Base-by-base conservation (phyloP, 1,140 invertebrate species). In the Drosophila bocqueti region DNA sequence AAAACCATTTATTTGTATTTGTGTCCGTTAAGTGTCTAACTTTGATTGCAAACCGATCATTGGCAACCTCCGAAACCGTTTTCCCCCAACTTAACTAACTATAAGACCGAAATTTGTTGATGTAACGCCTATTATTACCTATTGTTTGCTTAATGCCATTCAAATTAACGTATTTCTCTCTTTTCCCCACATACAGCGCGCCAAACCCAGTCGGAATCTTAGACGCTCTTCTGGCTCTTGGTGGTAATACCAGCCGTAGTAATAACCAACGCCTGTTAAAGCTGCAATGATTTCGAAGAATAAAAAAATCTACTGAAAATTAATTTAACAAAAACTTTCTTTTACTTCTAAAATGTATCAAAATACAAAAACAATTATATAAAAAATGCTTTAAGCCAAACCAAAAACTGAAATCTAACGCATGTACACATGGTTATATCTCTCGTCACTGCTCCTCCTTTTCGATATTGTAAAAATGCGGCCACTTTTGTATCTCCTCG, bases 401-500 rank as follows among this genome's bases (percentile, higher is more conserved):
- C 26, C 47, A 6, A n/a, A 36, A 13, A 54, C 18, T 21, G n/a
- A 21, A 36, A n/a, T 36, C 15, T 21, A 18, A 54, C 3, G 31
- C 50, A 26, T 26, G 10, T 11, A 16, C 3, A 15, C 9, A 2
- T 34, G 21, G 8, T 16, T 2, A 13, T 43, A 16, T 34, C 18
- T 21, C 10, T 45, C 16, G 49, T 55, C 31, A 63, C 36, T 71
- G 62, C 5, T 60, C 52, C 15, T 84, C 89, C 55, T 75, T 67
- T 31, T 91, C 84, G 9, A 85, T 75, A 57, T 91, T 85, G 66
- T 87, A 91, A 60, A 92, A 93, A 71, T 93, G 81, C 18, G 87
- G 83, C 91, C 91, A 90, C 4, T 81, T 92, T 45, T 93, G 83
- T 6, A 93, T 92, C 77, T 93, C 92, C 54, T 84, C 89, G 65